A percentile compares a stretch with the other conserved stretches of the same genome.
Conservation (phyloP, 92 coral and sea anemone genomes). For the Diadumene lineata region DNA sequence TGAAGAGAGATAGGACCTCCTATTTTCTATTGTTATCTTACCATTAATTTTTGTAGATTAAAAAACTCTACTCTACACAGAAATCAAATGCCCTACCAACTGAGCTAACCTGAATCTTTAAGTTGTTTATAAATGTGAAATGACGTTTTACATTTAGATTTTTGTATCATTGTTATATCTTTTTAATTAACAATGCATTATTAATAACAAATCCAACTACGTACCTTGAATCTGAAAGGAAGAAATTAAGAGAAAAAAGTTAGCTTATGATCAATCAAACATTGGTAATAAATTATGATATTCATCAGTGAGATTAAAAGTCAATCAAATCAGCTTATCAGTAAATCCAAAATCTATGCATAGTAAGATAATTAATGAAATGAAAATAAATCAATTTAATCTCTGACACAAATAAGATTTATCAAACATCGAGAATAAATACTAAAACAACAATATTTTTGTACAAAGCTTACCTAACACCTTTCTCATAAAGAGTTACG, state of each 20-base stretch:
- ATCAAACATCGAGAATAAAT: background rate
- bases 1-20: too few relatives aligned
- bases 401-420: background rate
- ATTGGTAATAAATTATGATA: background rate
- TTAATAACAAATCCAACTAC: too few relatives aligned
- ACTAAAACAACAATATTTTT: too few relatives aligned
- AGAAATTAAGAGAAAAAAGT: background rate
- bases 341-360: background rate
- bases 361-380: background rate
- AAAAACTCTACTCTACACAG: too few relatives aligned
- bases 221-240: conserved; percentile 27
- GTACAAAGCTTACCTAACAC: conserved; percentile 61
- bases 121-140: too few relatives aligned
- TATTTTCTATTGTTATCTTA: too few relatives aligned
- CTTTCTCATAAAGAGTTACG: conserved; percentile 63
- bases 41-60: too few relatives aligned
- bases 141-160: too few relatives aligned
- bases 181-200: background rate
- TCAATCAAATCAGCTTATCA: background rate
- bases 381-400: background rate
- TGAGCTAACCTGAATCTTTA: too few relatives aligned
- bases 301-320: background rate
- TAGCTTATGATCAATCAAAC: background rate
- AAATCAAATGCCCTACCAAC: too few relatives aligned
- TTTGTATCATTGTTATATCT: too few relatives aligned